Conservation (phyloP, 2,797 vertebrate genomes). For the Dermochelys coriacea region DNA sequence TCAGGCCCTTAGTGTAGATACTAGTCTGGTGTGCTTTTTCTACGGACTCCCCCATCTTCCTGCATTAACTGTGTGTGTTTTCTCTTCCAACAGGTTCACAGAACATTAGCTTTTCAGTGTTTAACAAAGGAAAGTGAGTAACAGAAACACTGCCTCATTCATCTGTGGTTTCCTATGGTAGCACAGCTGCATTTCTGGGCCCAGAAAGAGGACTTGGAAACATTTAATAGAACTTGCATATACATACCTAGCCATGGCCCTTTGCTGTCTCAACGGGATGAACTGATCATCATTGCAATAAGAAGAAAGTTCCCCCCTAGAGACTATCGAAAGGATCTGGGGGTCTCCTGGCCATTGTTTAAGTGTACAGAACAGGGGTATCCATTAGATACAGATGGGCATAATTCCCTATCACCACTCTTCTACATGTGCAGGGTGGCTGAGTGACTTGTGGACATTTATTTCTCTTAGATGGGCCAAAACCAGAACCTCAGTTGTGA, state of each 20-base stretch:
- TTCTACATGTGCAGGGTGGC: background rate
- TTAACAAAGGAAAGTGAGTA: slow-evolving; percentile 85
- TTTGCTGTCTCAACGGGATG: background rate
- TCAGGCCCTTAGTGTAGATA: rapidly evolving
- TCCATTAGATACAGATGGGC: background rate
- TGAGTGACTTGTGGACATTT: background rate
- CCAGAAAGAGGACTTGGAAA: rapidly evolving
- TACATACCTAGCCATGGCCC: background rate
- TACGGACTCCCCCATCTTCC: rapidly evolving
- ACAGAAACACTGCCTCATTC: background rate
- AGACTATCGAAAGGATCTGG: rapidly evolving
- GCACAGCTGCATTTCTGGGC: rapidly evolving
- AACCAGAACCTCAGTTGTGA: background rate
- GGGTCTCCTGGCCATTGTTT: background rate
- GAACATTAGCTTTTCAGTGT: slow-evolving; percentile 81
- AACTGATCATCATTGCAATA: background rate
- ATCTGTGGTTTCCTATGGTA: background rate
- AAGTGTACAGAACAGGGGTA: background rate
- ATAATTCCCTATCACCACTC: background rate
- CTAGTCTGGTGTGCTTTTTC: background rate
- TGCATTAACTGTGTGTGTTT: slow-evolving; percentile 7
- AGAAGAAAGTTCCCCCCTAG: rapidly evolving
- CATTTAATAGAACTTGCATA: background rate
- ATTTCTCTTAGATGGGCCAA: background rate
- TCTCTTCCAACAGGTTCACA: slow-evolving; percentile 78